A percentile compares a stretch with the other conserved stretches of the same genome.
These are phyloP conservation scores for Allenopithecus nigroviridis DNA, from an alignment of 2,797 vertebrate genomes.

Conservation along the genomic window DNA sequence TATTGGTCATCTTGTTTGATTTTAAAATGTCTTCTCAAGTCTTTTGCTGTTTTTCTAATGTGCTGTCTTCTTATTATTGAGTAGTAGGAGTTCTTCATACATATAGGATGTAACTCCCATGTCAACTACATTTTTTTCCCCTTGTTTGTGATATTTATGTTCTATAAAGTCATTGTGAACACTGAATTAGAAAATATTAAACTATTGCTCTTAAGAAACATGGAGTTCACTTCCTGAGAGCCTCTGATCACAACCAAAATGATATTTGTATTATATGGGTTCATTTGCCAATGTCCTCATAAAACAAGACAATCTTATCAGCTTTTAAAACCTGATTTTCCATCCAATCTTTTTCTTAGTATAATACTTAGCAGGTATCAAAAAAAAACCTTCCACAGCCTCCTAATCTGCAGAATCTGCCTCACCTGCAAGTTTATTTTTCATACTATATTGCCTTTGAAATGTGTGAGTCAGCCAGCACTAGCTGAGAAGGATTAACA, in stretches of 20 bases:
- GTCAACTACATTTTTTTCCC: background rate
- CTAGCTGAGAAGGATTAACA: background rate
- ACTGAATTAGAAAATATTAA: background rate
- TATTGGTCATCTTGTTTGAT: background rate
- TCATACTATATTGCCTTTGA: background rate
- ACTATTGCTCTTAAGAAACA: background rate
- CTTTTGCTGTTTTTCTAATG: background rate
- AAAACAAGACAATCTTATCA: background rate
- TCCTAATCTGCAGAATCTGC: background rate
- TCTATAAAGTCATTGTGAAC: background rate
- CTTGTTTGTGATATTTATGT: background rate
- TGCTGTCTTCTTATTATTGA: background rate
- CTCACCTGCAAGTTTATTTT: background rate
- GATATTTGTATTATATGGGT: background rate
- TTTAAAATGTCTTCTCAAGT: background rate
- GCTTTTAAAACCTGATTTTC: background rate
- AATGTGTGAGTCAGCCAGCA: background rate
- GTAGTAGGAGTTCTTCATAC: background rate
- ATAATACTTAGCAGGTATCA: background rate
- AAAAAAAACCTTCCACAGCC: background rate
- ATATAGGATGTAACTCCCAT: background rate
- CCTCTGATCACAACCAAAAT: background rate
- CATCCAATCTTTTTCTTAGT: background rate
- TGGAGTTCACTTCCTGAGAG: background rate
- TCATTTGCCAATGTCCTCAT: background rate